Evolutionary conservation across 2,113 vertebrate species (phyloP).

Genomic region (Myotis lucifugus): DNA sequence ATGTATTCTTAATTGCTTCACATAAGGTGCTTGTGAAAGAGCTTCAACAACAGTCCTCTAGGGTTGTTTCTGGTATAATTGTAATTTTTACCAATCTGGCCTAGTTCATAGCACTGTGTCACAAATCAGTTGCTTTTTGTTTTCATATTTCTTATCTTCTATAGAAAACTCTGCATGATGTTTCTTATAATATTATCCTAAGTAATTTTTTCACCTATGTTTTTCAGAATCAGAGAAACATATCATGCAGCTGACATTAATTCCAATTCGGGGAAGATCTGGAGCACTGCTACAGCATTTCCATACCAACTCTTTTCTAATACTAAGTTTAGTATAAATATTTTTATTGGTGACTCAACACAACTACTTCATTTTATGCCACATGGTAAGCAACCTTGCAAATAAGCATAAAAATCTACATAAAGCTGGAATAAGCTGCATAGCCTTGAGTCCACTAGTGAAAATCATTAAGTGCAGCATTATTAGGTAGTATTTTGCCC

Average conservation of each 20-base stretch:
- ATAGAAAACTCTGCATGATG: neutral
- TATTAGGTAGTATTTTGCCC: neutral
- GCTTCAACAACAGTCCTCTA: neutral
- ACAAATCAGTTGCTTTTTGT: neutral
- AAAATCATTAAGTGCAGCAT: neutral
- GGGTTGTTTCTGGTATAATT: neutral
- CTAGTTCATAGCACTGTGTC: neutral
- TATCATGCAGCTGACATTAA: conserved; percentile 75
- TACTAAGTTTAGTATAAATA: conserved; percentile 69
- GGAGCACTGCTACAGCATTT: conserved; percentile 75
- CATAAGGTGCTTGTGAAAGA: neutral
- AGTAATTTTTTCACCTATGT: neutral
- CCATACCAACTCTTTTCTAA: conserved; percentile 72
- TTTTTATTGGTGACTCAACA: conserved; percentile 66
- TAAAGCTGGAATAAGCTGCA: neutral
- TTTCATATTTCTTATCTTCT: neutral
- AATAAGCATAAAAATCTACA: neutral
- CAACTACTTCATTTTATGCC: conserved; percentile 54
- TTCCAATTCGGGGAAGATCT: conserved; percentile 82
- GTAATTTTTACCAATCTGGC: neutral
- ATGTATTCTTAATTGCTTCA: conserved; percentile 11
- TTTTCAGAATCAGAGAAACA: conserved; percentile 79
- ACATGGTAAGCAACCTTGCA: conserved; percentile 52
- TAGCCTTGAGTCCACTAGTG: neutral
- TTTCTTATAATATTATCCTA: neutral